phyloP scores from a whole-genome alignment of 2,888 invertebrate species.

The Leucania comma region DNA sequence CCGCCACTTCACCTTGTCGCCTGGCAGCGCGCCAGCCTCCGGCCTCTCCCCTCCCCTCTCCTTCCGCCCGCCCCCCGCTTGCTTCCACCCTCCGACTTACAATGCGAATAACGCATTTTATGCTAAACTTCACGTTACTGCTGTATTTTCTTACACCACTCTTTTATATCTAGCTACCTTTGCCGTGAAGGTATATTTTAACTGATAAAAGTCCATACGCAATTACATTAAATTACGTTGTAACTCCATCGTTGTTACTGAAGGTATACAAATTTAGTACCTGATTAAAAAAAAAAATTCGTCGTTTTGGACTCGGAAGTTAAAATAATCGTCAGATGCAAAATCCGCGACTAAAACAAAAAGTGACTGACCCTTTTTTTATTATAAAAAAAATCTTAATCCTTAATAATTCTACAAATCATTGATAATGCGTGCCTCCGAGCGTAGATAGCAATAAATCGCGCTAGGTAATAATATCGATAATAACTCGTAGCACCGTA shows the following conservation, averaged over 20 bases:
- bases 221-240: constrained; percentile 46
- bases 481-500: constrained; percentile 55
- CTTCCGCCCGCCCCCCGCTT: constrained; percentile 26
- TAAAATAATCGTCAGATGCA: not conserved
- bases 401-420: constrained; percentile 26
- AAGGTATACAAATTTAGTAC: constrained; percentile 16
- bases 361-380: too few relatives aligned
- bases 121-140: constrained; percentile 68
- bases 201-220: constrained; percentile 13
- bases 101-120: constrained; percentile 65
- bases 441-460: constrained; percentile 44
- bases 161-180: constrained; percentile 30
- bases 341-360: constrained; percentile 9
- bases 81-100: constrained; percentile 51
- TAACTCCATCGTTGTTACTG: constrained; percentile 35
- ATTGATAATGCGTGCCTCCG: constrained; percentile 45
- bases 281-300: constrained; percentile 32
- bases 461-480: constrained; percentile 48
- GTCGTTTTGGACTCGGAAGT: constrained; percentile 1
- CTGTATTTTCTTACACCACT: constrained; percentile 50
- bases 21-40: constrained; percentile 83
- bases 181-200: constrained; percentile 19
- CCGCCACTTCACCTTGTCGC: constrained; percentile 87
- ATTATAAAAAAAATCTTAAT: not conserved
- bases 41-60: constrained; percentile 37